Conservation (phyloP, 2,113 vertebrate species). For the Gallinago undulata region DNA sequence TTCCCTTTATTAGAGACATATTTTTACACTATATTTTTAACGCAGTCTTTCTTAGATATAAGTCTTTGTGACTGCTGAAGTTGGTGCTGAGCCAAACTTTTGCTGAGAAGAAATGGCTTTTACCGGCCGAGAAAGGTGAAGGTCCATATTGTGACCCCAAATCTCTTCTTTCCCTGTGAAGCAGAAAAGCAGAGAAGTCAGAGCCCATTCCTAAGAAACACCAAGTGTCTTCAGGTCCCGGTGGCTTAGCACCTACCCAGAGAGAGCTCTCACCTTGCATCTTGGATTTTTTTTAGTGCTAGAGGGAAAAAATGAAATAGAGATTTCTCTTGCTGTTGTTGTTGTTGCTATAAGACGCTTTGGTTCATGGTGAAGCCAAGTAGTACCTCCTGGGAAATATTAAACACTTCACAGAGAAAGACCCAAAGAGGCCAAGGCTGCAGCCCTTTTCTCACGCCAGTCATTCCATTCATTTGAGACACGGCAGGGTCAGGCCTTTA, state of each 20-base stretch:
- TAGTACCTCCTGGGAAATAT: background rate
- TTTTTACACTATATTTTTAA: slow-evolving; percentile 45
- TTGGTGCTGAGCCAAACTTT: slow-evolving; percentile 9
- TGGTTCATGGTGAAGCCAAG: background rate
- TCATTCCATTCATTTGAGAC: background rate
- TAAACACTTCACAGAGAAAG: background rate
- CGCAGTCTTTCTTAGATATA: background rate
- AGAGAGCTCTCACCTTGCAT: background rate
- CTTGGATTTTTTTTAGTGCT: background rate
- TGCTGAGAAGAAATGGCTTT: background rate
- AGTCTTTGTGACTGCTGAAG: background rate
- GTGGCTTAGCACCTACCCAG: background rate
- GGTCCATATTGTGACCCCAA: background rate
- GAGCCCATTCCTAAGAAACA: background rate
- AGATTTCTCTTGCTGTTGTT: background rate
- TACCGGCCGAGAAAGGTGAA: background rate
- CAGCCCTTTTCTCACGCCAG: background rate
- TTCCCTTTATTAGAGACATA: slow-evolving; percentile 60
- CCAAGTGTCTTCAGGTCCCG: background rate
- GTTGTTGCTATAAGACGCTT: slow-evolving; percentile 7
- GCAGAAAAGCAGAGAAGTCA: background rate
- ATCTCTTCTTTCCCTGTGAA: background rate
- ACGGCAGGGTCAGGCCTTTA: background rate
- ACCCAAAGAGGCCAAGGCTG: background rate
- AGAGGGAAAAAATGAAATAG: background rate